These are phyloP conservation scores for Actinia equina DNA, from an alignment of 64 coral and sea anemone genomes.

Conservation along the genomic window DNA sequence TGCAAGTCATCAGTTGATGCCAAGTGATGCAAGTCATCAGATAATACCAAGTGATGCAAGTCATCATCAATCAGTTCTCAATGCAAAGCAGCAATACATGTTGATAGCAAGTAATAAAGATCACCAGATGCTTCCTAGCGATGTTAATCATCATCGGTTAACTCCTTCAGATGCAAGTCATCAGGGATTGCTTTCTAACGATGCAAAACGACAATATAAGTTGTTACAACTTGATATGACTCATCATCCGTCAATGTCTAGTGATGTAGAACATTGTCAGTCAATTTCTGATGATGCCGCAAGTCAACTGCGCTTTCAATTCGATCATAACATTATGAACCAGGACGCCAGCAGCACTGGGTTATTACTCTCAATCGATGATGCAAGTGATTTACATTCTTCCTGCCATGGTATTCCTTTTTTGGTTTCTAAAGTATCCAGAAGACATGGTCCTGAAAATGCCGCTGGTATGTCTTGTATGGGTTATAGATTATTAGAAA, in stretches of 20 bases:
- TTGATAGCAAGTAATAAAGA: no score
- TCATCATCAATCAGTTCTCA: no score
- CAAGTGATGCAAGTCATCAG: no score
- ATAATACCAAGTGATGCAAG: no score
- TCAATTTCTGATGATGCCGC: not conserved
- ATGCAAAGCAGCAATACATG: no score
- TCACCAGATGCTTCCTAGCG: not conserved
- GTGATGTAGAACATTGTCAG: not conserved
- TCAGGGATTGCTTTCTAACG: not conserved
- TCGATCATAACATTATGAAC: not conserved
- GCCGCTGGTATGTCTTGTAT: not conserved
- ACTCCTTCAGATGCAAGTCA: not conserved
- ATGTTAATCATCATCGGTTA: not conserved
- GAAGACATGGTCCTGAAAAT: not conserved
- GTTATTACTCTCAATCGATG: not conserved
- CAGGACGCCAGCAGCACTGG: not conserved
- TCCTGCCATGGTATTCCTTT: not conserved
- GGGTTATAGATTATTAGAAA: not conserved
- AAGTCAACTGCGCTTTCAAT: not conserved
- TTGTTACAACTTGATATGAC: not conserved
- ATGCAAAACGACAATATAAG: not conserved
- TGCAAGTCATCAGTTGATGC: no score
- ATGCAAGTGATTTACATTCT: not conserved
- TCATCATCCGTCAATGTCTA: not conserved
- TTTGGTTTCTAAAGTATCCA: not conserved